These are phyloP conservation scores for Cephalopholis sonnerati DNA, from an alignment of 2,113 vertebrate genomes.

Conservation along the genomic window DNA sequence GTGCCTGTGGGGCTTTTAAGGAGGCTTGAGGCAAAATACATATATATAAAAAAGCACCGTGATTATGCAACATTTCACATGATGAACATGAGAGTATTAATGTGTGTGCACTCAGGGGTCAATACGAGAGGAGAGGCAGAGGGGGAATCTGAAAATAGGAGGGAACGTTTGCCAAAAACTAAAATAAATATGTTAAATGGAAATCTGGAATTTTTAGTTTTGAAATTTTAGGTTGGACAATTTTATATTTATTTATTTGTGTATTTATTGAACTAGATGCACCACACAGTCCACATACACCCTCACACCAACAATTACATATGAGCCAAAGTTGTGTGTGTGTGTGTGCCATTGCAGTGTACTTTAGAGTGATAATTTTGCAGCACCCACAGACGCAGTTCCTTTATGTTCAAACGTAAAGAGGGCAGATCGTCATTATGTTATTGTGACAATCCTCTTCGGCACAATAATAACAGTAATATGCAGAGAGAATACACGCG, in stretches of 20 bases:
- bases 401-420: neutral
- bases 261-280: neutral
- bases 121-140: neutral
- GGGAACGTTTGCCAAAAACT: neutral
- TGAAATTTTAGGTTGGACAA: neutral
- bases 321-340: neutral
- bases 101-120: conserved; percentile 18
- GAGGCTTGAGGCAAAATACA: neutral
- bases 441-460: neutral
- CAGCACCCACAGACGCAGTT: neutral
- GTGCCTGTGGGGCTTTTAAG: conserved; percentile 15
- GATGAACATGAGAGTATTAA: conserved; percentile 22
- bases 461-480: conserved; percentile 14
- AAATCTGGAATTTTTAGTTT: neutral
- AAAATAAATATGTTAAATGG: neutral
- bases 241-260: neutral
- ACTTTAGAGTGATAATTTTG: neutral
- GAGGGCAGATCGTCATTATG: neutral
- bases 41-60: neutral
- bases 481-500: neutral
- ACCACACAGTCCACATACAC: neutral
- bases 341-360: conserved; percentile 5
- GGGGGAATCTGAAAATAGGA: neutral
- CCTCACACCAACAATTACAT: conserved; percentile 8
- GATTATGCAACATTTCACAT: conserved; percentile 43